These are phyloP conservation scores for Morpho deidamia DNA, from an alignment of 2,888 invertebrate species.

Conservation along the genomic window DNA sequence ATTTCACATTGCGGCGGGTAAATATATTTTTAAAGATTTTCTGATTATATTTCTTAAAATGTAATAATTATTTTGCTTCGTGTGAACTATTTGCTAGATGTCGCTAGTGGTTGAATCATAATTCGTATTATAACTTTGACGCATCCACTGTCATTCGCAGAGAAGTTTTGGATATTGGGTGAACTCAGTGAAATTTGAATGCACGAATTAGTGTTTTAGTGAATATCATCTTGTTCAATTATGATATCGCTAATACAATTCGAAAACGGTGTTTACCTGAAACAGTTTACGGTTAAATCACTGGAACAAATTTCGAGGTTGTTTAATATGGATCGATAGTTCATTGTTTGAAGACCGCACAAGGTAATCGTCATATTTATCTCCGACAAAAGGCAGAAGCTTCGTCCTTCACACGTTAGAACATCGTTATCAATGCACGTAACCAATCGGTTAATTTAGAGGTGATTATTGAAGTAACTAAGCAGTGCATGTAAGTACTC, in stretches of 20 bases:
- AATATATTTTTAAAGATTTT: too few species aligned
- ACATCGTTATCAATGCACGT: constrained; percentile 68
- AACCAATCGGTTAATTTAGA: constrained; percentile 59
- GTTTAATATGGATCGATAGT: constrained; percentile 39
- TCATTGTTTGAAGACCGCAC: constrained; percentile 40
- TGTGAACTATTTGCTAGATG: background rate
- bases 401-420: constrained; percentile 73
- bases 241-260: constrained; percentile 7
- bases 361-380: constrained; percentile 64
- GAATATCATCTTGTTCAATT: background rate
- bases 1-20: too few species aligned
- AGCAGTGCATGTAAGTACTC: constrained; percentile 65
- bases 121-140: too few species aligned
- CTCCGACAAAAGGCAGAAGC: constrained; percentile 61
- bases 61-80: background rate
- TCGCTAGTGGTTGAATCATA: background rate
- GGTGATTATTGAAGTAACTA: constrained; percentile 69
- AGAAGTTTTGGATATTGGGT: background rate
- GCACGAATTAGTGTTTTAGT: constrained; percentile 9
- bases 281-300: background rate
- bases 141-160: too few species aligned
- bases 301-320: constrained; percentile 23
- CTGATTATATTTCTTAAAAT: too few species aligned
- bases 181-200: constrained; percentile 6
- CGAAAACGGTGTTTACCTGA: constrained; percentile 6